Percentiles rank a stretch among this genome's conserved stretches.
phyloP scores from a whole-genome alignment of 1,140 invertebrate genomes.

The Lepeophtheirus salmonis region DNA sequence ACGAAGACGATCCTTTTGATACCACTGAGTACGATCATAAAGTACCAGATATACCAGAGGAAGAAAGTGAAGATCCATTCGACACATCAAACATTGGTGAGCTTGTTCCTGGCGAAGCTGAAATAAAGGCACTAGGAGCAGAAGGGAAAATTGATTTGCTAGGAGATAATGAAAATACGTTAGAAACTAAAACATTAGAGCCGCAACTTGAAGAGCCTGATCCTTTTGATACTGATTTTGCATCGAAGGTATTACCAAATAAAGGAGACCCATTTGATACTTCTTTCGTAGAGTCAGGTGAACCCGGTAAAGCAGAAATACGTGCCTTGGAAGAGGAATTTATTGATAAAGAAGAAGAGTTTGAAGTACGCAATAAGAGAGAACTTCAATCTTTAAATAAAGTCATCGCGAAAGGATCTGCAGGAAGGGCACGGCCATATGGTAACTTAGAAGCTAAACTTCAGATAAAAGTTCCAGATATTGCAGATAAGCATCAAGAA shows the following conservation, averaged over 20 bases:
- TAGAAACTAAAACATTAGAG: neutral
- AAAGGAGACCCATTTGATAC: constrained; percentile 22
- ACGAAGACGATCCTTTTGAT: constrained; percentile 18
- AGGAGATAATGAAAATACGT: constrained; percentile 2
- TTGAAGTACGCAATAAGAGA: neutral
- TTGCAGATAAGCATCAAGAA: constrained; percentile 29
- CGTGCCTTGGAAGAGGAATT: constrained; percentile 20
- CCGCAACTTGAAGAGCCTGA: constrained; percentile 9
- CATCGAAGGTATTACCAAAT: constrained; percentile 20
- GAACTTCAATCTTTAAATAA: neutral
- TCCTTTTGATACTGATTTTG: constrained; percentile 20
- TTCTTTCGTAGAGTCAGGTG: constrained; percentile 16
- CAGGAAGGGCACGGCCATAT: constrained; percentile 4
- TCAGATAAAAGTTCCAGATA: constrained; percentile 39
- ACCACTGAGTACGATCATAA: constrained; percentile 13
- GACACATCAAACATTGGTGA: constrained; percentile 23
- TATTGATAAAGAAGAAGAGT: constrained; percentile 2
- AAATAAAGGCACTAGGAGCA: constrained; percentile 21
- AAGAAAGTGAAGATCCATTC: constrained; percentile 21
- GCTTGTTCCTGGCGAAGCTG: constrained; percentile 21
- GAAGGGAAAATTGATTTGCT: constrained; percentile 18
- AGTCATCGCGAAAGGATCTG: constrained; percentile 3
- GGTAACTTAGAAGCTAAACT: constrained; percentile 9
- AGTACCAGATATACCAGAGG: neutral
- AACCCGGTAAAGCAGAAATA: constrained; percentile 16